Evolutionary conservation across 2,797 vertebrate species (phyloP).

Genomic region (Masticophis lateralis): DNA sequence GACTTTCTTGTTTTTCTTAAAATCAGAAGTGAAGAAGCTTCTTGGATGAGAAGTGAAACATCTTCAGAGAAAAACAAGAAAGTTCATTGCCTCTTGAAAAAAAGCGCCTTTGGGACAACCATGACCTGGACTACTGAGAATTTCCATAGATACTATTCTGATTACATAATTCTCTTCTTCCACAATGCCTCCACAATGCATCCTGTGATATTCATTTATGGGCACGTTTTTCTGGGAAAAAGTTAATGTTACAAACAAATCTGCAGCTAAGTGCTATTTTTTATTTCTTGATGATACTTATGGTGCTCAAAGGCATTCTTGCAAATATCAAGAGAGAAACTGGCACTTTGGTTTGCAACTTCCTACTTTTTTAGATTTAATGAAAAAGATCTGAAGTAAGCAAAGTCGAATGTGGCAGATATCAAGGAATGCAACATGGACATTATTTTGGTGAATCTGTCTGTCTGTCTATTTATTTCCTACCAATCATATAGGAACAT

Average conservation of each 20-base stretch:
- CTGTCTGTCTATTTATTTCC: too few species aligned
- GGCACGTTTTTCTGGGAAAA: not conserved
- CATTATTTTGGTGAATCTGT: not conserved
- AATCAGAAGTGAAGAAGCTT: too few species aligned
- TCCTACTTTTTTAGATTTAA: not conserved
- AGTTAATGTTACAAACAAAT: not conserved
- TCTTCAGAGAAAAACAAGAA: too few species aligned
- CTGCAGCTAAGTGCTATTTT: not conserved
- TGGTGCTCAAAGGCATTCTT: not conserved
- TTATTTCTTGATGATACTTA: not conserved
- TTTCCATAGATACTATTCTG: not conserved
- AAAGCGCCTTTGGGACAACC: too few species aligned
- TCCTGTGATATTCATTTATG: not conserved
- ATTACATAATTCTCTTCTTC: not conserved
- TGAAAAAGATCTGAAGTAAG: not conserved
- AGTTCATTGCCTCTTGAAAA: too few species aligned
- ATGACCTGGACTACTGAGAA: too few species aligned
- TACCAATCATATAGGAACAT: not conserved
- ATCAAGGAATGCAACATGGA: not conserved
- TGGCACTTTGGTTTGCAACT: not conserved
- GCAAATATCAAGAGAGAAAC: not conserved
- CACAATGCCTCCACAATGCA: not conserved
- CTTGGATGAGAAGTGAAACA: too few species aligned
- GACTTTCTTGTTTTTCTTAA: too few species aligned
- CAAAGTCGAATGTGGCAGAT: not conserved